A percentile compares a stretch with the other conserved stretches of the same genome.
Conservation (phyloP, 92 coral and sea anemone genomes). For the Siderastrea radians region DNA sequence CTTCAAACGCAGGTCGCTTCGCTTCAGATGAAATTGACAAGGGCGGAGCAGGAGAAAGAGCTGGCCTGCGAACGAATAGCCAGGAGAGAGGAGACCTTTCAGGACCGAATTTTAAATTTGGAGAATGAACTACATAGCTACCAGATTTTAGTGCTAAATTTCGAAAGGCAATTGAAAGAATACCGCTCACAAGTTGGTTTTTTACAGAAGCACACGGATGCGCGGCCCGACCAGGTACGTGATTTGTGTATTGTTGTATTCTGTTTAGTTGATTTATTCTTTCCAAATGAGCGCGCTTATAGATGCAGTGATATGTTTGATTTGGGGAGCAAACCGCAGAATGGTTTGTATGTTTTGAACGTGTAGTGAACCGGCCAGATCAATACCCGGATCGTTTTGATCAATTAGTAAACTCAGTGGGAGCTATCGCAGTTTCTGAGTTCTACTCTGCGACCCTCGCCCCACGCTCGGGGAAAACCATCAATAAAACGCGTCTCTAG, state of each 20-base stretch:
- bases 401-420: slow-evolving; percentile 68
- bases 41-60: slow-evolving; percentile 95
- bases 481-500: slow-evolving; percentile 4
- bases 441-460: background rate
- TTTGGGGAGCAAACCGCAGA: slow-evolving; percentile 50
- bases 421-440: slow-evolving; percentile 27
- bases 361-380: slow-evolving; percentile 41
- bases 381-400: slow-evolving; percentile 73
- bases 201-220: slow-evolving; percentile 85
- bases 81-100: slow-evolving; percentile 91
- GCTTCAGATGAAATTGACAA: slow-evolving; percentile 92
- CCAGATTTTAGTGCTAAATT: slow-evolving; percentile 95
- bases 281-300: slow-evolving; percentile 32
- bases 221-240: slow-evolving; percentile 91
- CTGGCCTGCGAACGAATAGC: slow-evolving; percentile 86
- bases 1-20: slow-evolving; percentile 94
- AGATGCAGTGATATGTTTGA: slow-evolving; percentile 42
- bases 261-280: background rate
- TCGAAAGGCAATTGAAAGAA: slow-evolving; percentile 92
- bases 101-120: slow-evolving; percentile 93
- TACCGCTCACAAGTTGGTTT: slow-evolving; percentile 94
- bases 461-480: background rate
- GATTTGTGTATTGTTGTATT: background rate
- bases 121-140: slow-evolving; percentile 95
- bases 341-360: slow-evolving; percentile 44